Evolutionary conservation across 2,888 invertebrate genomes (phyloP), one percentile per base, ranked within the genome.

Genomic region (Steinernema hermaphroditum): DNA sequence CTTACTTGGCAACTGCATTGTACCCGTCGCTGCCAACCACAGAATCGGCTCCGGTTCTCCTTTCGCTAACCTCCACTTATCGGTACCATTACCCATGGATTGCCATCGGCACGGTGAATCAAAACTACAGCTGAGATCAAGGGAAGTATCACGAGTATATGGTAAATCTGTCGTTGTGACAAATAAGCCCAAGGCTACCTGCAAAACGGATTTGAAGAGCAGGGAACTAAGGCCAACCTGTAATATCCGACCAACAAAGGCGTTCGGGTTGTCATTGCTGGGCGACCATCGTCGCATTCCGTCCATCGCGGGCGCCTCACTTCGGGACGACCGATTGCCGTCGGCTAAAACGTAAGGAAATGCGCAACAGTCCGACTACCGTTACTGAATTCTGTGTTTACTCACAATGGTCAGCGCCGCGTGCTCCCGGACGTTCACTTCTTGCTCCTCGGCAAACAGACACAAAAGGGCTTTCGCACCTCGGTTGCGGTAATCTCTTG

Each of bases 11-110:
- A 83, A 74, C 73, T 81, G 80, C 81, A 83, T 83, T 12, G 85
- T 85, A 37, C 85, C 85, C 22, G 85, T 85, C n/a, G 84, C 84
- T 12, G 85, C 85, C 46, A 85, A 68, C 85, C 85, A 85, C 41
- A 85, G 74, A 12, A 85, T 71, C 69, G 80, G 78, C 57, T 85
- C 85, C 6, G 85, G 85, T 70, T 85, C 83, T n/a, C 85, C 85
- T 49, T 77, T 74, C 0, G 83, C 85, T 24, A 84, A 73, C 69
- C 80, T 72, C 85, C 85, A 85, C 37, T 78, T 70, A 69, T 78
- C 72, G 76, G 69, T 22, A 0, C 73, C 71, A 24, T 70, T 37
- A 14, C 82, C 81, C 6, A 76, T 57, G 1, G 74, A 73, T 34
- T 43, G 44, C 79, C 79, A 85, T 75, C 83, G 74, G 77, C 85